Evolutionary conservation across 2,797 vertebrate species (phyloP), one percentile per base, ranked within the genome.

Genomic region (Syncerus caffer): DNA sequence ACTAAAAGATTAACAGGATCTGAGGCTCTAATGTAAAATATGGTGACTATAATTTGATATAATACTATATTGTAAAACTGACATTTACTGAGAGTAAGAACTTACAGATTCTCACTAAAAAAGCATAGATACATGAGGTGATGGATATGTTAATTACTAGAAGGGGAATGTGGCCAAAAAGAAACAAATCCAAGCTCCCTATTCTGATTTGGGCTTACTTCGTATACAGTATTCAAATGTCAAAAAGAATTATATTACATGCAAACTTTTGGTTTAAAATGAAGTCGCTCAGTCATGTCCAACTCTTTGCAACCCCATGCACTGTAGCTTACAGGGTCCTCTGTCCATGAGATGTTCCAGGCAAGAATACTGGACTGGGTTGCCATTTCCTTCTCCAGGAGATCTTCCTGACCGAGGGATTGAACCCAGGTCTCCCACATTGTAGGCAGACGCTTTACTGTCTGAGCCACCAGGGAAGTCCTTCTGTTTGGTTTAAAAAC

Each of bases 171-270:
- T 34, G n/a, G 7, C 7, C 76, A 27, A 79, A 80, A 9, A 85
- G 58, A 87, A 97, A 80, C 12, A 85, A 96, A 80, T 8, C 53
- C n/a, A 85, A 51, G 6, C 12, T 82, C 6, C 57, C 51, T 90
- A 86, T 8, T 57, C 23, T 92, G 19, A 71, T 87, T 67, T n/a
- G 5, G 23, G 4, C 50, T 55, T 86, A 13, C 27, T 42, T 94
- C 29, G 47, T 31, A 34, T n/a, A 11, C 5, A 53, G 84, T 80
- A 88, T 53, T 87, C 29, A 25, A 27, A 11, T 45, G 19, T 80
- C 23, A 87, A 51, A 23, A 71, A 82, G 14, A 95, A 64, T 57
- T 82, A 74, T 34, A 85, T 62, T 62, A 71, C 19, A 79, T 74
- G 89, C 45, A 57, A 71, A 47, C 53, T 84, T 86, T 55, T 71